These are phyloP conservation scores for Triops longicaudatus DNA, from an alignment of 1,140 invertebrate species.

Conservation along the genomic window DNA sequence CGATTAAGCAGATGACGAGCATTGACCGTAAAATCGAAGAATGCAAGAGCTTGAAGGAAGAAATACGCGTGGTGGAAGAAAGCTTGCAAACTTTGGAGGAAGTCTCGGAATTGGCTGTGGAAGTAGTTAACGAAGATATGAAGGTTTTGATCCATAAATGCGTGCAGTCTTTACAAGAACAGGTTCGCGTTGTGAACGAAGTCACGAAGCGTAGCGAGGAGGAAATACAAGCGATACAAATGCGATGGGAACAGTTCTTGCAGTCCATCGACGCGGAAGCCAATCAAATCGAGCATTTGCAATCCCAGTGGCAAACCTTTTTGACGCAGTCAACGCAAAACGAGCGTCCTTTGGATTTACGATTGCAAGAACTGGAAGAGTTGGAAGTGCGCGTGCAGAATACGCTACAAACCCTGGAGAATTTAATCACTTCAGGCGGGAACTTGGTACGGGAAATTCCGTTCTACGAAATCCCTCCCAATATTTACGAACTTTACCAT, in stretches of 20 bases:
- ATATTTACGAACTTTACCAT: constrained; percentile 54
- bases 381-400: constrained; percentile 51
- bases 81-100: constrained; percentile 32
- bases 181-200: constrained; percentile 50
- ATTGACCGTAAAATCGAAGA: constrained; percentile 45
- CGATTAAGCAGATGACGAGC: constrained; percentile 48
- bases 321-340: not conserved
- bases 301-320: constrained; percentile 43
- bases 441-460: constrained; percentile 54
- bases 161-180: constrained; percentile 43
- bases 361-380: constrained; percentile 44
- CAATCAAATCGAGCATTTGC: constrained; percentile 46
- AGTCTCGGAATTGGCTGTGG: constrained; percentile 40
- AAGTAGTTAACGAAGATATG: constrained; percentile 44
- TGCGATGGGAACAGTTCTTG: constrained; percentile 59
- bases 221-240: constrained; percentile 43
- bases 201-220: constrained; percentile 45
- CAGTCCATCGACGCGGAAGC: constrained; percentile 48
- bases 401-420: constrained; percentile 43
- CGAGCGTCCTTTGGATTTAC: not conserved
- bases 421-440: constrained; percentile 46
- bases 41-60: constrained; percentile 31
- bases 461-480: constrained; percentile 52
- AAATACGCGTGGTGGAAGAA: constrained; percentile 33
- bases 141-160: constrained; percentile 42